Percentiles rank a stretch among this genome's conserved stretches.
These are phyloP conservation scores for Porites lutea DNA, from an alignment of 64 coral and sea anemone species.

Conservation along the genomic window DNA sequence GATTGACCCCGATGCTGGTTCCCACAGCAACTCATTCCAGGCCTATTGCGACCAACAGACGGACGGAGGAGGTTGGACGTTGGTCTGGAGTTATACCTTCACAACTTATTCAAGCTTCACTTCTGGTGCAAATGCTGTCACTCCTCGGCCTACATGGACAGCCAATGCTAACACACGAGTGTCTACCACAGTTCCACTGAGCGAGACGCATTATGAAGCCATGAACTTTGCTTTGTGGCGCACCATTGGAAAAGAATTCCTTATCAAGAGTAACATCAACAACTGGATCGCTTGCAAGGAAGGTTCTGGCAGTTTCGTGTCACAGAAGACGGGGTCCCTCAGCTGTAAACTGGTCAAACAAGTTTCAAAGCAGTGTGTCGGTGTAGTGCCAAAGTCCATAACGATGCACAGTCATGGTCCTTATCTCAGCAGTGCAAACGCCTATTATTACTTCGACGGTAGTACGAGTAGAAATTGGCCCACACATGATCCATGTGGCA, in stretches of 20 bases:
- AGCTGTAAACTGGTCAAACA: conserved; percentile 14
- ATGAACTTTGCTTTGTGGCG: conserved; percentile 64
- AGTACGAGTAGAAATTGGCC: too few species aligned
- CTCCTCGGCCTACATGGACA: too few species aligned
- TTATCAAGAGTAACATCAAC: conserved; percentile 48
- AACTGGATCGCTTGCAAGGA: conserved; percentile 65
- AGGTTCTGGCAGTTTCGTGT: conserved; percentile 38
- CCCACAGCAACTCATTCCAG: too few species aligned
- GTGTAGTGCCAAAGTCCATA: not conserved
- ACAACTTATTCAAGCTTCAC: too few species aligned
- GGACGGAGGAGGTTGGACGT: too few species aligned
- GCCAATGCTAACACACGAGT: not conserved
- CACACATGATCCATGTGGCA: too few species aligned
- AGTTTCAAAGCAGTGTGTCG: not conserved
- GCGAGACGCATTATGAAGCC: conserved; percentile 61
- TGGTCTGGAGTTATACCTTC: too few species aligned
- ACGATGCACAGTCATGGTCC: not conserved
- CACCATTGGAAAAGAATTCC: conserved; percentile 29
- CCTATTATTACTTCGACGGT: not conserved
- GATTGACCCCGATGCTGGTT: too few species aligned
- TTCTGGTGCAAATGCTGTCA: too few species aligned
- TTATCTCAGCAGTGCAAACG: not conserved
- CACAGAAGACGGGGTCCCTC: conserved; percentile 37
- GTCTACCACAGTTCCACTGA: conserved; percentile 5
- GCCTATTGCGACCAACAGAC: too few species aligned